A percentile compares a stretch with the other conserved stretches of the same genome.
These are phyloP conservation scores for Uloborus plumipes DNA, from an alignment of 2,888 invertebrate genomes.

Conservation along the genomic window DNA sequence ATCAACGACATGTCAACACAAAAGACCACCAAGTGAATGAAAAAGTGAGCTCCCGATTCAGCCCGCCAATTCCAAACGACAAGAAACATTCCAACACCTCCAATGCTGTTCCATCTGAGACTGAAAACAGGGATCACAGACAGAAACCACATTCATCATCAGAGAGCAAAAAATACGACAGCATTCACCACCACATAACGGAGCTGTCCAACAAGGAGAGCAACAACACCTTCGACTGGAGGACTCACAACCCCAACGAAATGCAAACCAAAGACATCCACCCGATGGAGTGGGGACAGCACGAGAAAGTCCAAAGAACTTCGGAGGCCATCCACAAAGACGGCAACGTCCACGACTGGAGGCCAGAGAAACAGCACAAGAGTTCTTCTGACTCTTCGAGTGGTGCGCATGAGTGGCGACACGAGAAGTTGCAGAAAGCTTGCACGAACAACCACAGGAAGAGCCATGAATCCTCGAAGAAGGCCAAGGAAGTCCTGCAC, in stretches of 20 bases:
- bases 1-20: slow-evolving; percentile 9
- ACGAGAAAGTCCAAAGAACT: no score
- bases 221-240: no score
- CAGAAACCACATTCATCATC: background rate
- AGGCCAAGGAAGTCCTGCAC: slow-evolving; percentile 20
- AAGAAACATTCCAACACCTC: slow-evolving; percentile 26
- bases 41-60: slow-evolving; percentile 37
- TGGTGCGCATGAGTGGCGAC: slow-evolving; percentile 46
- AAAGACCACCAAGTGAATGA: slow-evolving; percentile 35
- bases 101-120: background rate
- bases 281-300: no score
- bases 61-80: slow-evolving; percentile 25
- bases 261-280: no score
- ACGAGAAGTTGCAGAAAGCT: slow-evolving; percentile 57
- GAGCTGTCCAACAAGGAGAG: slow-evolving; percentile 8
- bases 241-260: no score
- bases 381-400: background rate
- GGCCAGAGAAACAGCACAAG: no score
- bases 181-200: slow-evolving; percentile 39
- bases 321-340: no score
- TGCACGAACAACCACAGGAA: slow-evolving; percentile 60
- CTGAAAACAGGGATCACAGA: background rate
- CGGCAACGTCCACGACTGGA: no score
- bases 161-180: slow-evolving; percentile 25
- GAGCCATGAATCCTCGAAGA: slow-evolving; percentile 42